A percentile compares a stretch with the other conserved stretches of the same genome.
Conservation (phyloP, 2,113 vertebrate genomes). For the Cyanoderma ruficeps region DNA sequence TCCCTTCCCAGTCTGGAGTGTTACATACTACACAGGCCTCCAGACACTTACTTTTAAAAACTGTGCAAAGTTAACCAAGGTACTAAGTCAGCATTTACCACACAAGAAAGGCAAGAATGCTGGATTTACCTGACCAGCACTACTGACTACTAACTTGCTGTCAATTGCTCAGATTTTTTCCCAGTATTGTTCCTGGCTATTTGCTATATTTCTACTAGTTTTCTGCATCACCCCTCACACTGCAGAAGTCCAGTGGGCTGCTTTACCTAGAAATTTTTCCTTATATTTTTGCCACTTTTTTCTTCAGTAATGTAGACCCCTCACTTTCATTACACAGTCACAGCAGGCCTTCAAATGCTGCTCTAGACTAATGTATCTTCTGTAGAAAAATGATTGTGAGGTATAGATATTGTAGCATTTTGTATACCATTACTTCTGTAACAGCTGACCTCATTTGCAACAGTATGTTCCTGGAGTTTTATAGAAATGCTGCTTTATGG, state of each 20-base stretch:
- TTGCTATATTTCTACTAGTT: not conserved
- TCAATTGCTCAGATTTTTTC: not conserved
- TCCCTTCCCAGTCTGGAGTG: not conserved
- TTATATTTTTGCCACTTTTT: not conserved
- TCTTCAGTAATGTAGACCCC: not conserved
- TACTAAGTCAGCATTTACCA: not conserved
- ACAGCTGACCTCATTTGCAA: not conserved
- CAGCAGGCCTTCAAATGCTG: not conserved
- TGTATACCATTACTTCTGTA: not conserved
- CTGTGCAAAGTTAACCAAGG: not conserved
- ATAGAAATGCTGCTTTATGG: not conserved
- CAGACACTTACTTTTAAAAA: not conserved
- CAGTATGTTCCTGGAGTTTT: not conserved
- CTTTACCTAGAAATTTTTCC: not conserved
- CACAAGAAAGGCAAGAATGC: not conserved
- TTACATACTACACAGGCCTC: not conserved
- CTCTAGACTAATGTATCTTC: not conserved
- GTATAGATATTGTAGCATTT: not conserved
- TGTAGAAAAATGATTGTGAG: not conserved
- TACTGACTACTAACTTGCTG: not conserved
- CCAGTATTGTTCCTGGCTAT: not conserved
- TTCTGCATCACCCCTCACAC: accelerated
- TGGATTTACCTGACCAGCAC: not conserved
- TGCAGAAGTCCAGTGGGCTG: not conserved
- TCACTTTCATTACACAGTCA: not conserved